A percentile compares a stretch with the other conserved stretches of the same genome.
phyloP scores from a whole-genome alignment of 2,797 vertebrate species.

The Microtus californicus region DNA sequence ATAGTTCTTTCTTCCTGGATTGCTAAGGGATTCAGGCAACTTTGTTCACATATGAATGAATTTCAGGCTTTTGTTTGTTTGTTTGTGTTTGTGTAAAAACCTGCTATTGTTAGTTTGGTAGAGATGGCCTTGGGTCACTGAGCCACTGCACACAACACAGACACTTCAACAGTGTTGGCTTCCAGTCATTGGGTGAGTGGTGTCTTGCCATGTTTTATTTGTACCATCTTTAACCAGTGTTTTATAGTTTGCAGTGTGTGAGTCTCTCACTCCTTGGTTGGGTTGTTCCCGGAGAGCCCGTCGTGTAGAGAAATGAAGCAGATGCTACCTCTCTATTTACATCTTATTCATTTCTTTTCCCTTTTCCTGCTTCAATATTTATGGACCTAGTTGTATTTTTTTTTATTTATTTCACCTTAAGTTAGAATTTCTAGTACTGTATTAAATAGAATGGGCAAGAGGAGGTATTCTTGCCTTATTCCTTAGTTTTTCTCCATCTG shows the following conservation, averaged over 20 bases:
- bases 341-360: neutral
- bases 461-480: neutral
- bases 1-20: neutral
- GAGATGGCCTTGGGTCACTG: neutral
- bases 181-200: neutral
- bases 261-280: neutral
- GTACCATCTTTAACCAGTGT: neutral
- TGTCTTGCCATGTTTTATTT: neutral
- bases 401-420: neutral
- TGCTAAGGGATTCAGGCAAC: neutral
- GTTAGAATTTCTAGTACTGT: neutral
- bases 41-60: neutral
- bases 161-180: neutral
- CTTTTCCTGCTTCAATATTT: neutral
- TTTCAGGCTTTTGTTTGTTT: neutral
- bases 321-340: neutral
- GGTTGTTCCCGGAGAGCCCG: neutral
- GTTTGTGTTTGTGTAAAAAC: neutral
- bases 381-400: neutral
- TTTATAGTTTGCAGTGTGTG: neutral
- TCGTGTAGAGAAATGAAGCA: neutral
- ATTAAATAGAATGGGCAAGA: neutral
- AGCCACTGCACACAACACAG: neutral
- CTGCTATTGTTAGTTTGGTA: neutral
- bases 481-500: neutral